phyloP scores from a whole-genome alignment of 2,113 vertebrate species.

The Megalops atlanticus region DNA sequence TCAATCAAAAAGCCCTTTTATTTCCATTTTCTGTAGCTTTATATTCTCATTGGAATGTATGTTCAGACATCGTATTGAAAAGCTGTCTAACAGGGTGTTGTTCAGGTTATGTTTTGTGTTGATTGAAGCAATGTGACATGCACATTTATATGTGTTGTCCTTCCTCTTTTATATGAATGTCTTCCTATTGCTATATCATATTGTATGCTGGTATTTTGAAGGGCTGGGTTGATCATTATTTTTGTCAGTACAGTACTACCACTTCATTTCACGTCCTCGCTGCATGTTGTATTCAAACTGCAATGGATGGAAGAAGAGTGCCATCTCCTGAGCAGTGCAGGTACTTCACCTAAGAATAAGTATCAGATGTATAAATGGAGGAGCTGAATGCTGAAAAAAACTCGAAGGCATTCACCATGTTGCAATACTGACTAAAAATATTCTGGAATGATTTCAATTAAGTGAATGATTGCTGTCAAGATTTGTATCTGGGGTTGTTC shows the following conservation, averaged over 20 bases:
- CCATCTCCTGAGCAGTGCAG: constrained; percentile 16
- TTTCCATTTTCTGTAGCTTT: neutral
- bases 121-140: neutral
- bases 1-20: neutral
- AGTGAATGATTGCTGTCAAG: no score
- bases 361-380: constrained; percentile 1
- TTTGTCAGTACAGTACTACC: neutral
- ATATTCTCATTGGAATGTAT: neutral
- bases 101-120: neutral
- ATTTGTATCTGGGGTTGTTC: neutral
- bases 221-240: neutral
- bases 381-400: no score
- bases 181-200: neutral
- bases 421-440: no score
- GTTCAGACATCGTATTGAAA: no score
- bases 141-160: neutral
- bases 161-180: neutral
- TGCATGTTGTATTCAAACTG: neutral
- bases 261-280: no score
- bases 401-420: no score
- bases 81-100: no score
- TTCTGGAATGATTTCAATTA: no score
- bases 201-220: neutral
- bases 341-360: neutral
- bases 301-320: constrained; percentile 4